These are phyloP conservation scores for Pristionchus exspectatus DNA, from an alignment of 2,888 invertebrate species.

Conservation along the genomic window DNA sequence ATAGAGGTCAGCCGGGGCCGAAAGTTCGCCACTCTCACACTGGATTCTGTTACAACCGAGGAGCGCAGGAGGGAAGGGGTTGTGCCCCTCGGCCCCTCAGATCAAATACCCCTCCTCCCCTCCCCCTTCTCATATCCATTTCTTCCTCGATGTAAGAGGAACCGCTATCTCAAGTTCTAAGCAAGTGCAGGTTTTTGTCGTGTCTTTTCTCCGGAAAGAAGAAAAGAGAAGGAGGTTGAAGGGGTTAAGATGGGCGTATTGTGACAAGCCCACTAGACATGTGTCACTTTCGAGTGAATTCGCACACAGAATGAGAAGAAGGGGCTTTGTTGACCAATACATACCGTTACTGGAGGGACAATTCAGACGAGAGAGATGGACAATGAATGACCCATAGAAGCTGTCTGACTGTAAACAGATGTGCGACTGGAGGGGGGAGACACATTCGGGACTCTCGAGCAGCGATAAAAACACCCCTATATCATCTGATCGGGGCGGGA, in stretches of 20 bases:
- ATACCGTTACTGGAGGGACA: background rate
- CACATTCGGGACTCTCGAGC: background rate
- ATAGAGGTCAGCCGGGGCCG: background rate
- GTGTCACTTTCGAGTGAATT: conserved; percentile 25
- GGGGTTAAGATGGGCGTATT: background rate
- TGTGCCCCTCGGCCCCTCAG: conserved; percentile 3
- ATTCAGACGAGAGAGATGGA: conserved; percentile 16
- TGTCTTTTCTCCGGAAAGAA: background rate
- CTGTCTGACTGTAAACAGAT: conserved; percentile 9
- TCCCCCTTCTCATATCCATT: conserved; percentile 47
- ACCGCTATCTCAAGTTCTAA: conserved; percentile 26
- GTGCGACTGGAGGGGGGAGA: background rate
- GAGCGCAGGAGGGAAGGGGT: background rate
- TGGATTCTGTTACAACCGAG: conserved; percentile 39
- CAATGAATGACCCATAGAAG: conserved; percentile 31
- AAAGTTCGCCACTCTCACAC: conserved; percentile 43
- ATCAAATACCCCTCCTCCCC: conserved; percentile 45
- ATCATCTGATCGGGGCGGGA: background rate
- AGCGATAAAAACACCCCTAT: background rate
- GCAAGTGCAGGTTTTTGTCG: conserved; percentile 2
- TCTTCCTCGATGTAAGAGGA: conserved; percentile 40
- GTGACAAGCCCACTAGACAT: background rate
- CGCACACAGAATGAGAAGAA: background rate
- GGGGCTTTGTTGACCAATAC: conserved; percentile 35
- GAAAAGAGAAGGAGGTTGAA: background rate